Percentiles rank a stretch among this genome's conserved stretches.
These are phyloP conservation scores for Calonectris borealis DNA, from an alignment of 2,113 vertebrate species.

Conservation along the genomic window DNA sequence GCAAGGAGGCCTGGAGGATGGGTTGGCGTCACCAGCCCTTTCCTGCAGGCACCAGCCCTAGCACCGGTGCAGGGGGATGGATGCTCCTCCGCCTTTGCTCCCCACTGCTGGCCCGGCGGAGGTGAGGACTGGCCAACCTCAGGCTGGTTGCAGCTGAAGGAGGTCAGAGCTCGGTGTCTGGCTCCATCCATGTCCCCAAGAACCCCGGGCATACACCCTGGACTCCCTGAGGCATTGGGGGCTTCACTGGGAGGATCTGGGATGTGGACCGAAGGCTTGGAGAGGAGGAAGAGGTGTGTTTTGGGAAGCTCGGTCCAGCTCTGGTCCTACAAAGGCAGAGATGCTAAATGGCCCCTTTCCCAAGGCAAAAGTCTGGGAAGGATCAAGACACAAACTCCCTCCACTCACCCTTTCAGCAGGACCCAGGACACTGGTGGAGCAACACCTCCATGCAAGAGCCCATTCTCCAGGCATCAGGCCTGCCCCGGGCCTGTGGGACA, in stretches of 20 bases:
- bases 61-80: not conserved
- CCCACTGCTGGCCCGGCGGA: not conserved
- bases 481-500: not conserved
- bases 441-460: not conserved
- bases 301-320: not conserved
- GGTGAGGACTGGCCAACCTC: not conserved
- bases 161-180: not conserved
- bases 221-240: not conserved
- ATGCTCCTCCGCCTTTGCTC: not conserved
- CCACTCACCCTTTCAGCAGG: not conserved
- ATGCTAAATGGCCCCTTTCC: not conserved
- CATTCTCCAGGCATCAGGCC: not conserved
- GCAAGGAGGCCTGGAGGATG: not conserved
- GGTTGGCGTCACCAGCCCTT: not conserved
- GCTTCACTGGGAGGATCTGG: not conserved
- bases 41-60: not conserved
- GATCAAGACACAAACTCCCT: not conserved
- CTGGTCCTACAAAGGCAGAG: not conserved
- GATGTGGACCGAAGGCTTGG: not conserved
- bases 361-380: not conserved
- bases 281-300: not conserved
- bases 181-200: not conserved
- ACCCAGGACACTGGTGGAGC: not conserved
- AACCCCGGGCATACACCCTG: not conserved
- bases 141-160: not conserved